Evolutionary conservation across 2,888 invertebrate genomes (phyloP), one percentile per base, ranked within the genome.

Genomic region (Pristionchus maxplancki): DNA sequence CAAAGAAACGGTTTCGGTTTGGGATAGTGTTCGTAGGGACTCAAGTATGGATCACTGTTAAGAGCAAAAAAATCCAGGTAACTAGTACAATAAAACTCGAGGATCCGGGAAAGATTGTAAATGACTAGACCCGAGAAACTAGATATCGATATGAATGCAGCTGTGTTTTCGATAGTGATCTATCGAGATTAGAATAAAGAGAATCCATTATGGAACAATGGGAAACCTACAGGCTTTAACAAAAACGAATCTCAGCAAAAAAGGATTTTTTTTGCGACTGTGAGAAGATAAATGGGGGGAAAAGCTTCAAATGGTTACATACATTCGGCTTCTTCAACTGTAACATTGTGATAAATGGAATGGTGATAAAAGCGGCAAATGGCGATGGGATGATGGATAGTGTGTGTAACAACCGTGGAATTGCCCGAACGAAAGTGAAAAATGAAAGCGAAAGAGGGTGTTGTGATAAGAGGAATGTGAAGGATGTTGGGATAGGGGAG

Each of bases 391-490:
- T 64, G 31, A 64, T 64, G 11, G 64, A 64, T 64, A 9, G 20
- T 6, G 40, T 40, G 71, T 74, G 40, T 40, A 74, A 74, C 31
- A 74, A 74, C 71, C 71, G 31, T 64, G 64, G 9, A 64, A 37
- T 74, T 37, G 71, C n/a, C 24, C 58, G 71, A 74, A 28, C n/a
- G 44, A 34, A 24, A 48, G 44, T 28, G 44, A 48, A 48, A 48
- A 28, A 48, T 44, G 78, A 78, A 48, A 78, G 78, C 37, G 78
- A 48, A 67, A 31, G 64, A 28, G 28, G 31, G 5, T 40, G 40
- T 74, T 78, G 78, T 48, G 78, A 78, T 78, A 78, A 78, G 40
- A 78, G 78, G 78, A 78, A 48, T 78, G 78, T 40, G 44, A 78
- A 48, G 78, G 78, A 78, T 78, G 20, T 11, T 9, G n/a, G 67